Percentiles rank a stretch among this genome's conserved stretches.
Conservation (phyloP, 2,888 invertebrate genomes). For the Drosophila multiciliata region DNA sequence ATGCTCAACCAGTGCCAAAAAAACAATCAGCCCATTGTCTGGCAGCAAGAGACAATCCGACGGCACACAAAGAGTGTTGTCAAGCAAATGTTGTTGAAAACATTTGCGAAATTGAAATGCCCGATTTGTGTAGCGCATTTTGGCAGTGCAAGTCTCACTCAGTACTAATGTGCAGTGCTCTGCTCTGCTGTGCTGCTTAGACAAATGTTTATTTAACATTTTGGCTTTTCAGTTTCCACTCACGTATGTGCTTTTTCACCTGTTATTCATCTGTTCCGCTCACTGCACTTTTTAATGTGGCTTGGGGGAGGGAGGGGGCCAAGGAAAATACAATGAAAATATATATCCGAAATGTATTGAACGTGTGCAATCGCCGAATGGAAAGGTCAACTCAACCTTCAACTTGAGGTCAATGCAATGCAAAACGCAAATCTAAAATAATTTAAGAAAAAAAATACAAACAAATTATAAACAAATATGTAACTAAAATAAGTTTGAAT, state of each 20-base stretch:
- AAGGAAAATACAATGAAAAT: slow-evolving; percentile 6
- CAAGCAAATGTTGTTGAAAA: not conserved
- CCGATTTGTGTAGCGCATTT: slow-evolving; percentile 30
- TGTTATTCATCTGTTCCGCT: slow-evolving; percentile 37
- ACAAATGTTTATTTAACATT: slow-evolving; percentile 68
- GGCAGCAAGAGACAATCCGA: not conserved
- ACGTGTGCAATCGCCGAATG: slow-evolving; percentile 5
- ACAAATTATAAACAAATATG: not conserved
- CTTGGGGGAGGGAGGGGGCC: not conserved
- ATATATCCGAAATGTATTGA: slow-evolving; percentile 20
- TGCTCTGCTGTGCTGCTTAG: slow-evolving; percentile 23
- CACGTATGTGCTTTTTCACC: slow-evolving; percentile 60
- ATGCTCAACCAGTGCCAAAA: slow-evolving; percentile 1
- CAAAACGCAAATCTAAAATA: not conserved
- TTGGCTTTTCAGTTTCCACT: slow-evolving; percentile 56
- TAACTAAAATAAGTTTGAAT: not conserved
- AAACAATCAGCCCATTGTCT: not conserved
- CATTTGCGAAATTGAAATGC: slow-evolving; percentile 11
- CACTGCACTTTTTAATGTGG: slow-evolving; percentile 44
- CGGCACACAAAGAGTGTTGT: slow-evolving; percentile 19
- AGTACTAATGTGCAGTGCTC: not conserved
- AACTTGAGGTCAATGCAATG: slow-evolving; percentile 1
- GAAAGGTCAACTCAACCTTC: slow-evolving; percentile 1
- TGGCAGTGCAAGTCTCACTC: slow-evolving; percentile 43
- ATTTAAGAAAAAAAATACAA: not conserved